Base-by-base conservation (phyloP, 2,113 vertebrate genomes). In the Progne subis region DNA sequence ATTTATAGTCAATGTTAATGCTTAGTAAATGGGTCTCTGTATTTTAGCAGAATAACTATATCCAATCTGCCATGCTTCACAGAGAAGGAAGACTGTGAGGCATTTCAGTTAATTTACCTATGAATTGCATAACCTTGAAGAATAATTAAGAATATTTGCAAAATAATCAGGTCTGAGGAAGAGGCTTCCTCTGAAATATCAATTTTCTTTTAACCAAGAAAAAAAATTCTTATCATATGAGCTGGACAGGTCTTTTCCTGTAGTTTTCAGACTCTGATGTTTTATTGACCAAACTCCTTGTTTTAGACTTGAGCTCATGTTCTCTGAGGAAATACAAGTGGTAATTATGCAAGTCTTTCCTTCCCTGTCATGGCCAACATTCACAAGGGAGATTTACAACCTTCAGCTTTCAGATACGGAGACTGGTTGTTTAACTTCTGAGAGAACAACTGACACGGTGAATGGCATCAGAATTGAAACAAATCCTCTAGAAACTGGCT, bases 281-380 rank as follows among this genome's bases (percentile, higher is more conserved):
- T 97, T 97, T 97, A 96, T 97, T 97, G 88, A 96, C 87, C 86
- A 57, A 94, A 90, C 92, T 86, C 67, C 87, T 97, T 52, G 92
- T 64, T 97, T 94, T 95, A 90, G 94, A 95, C 92, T 95, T 94
- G 90, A 97, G 95, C 95, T 97, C 97, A 91, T 96, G 91, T 97
- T 95, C 95, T 96, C 74, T 15, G 91, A 98, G 97, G 94, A 98
- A 97, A 94, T 95, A 97, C 96, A 98, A 97, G 96, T 93, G 88
- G 95, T 97, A 98, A 98, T 97, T 98, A 98, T 86, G 61, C 92
- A 97, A 96, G 94, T 86, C 95, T 98, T 98, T 98, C 96, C 96
- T 97, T 96, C 92, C 90, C 93, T 97, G 96, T 96, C 97, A 97
- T 83, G 96, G 93, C 93, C 96, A 98, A 91, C 95, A 86, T 97